phyloP scores from a whole-genome alignment of 2,888 invertebrate genomes.

The Protonemura montana region DNA sequence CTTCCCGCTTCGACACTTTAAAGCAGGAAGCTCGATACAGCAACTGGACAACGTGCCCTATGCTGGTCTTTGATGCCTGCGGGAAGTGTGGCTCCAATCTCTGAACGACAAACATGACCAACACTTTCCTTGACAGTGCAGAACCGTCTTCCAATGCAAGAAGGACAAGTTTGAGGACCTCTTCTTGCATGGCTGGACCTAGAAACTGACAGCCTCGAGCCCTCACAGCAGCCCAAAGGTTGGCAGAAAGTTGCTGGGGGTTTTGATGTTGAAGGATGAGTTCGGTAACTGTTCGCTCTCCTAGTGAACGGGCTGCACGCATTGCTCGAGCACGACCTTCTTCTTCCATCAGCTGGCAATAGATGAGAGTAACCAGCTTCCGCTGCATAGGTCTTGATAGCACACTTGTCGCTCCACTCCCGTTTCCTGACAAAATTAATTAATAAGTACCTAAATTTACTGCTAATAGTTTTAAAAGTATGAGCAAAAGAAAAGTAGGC shows the following conservation, averaged over 20 bases:
- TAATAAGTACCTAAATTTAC: too few species aligned
- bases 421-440: conserved; percentile 45
- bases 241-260: conserved; percentile 91
- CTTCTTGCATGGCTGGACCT: conserved; percentile 99
- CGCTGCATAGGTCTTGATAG: conserved; percentile 94
- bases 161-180: conserved; percentile 92
- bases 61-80: conserved; percentile 97
- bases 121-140: conserved; percentile 88
- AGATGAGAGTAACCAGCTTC: conserved; percentile 90
- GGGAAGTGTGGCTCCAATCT: conserved; percentile 93
- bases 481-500: too few species aligned
- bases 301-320: conserved; percentile 88
- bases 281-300: conserved; percentile 93
- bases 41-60: conserved; percentile 98
- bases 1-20: conserved; percentile 94
- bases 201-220: conserved; percentile 97
- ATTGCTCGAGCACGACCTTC: conserved; percentile 83
- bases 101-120: conserved; percentile 99
- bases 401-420: conserved; percentile 57
- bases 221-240: conserved; percentile 96
- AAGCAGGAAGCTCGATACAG: conserved; percentile 98
- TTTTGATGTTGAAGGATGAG: conserved; percentile 95
- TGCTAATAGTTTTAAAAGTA: too few species aligned
- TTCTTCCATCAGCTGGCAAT: conserved; percentile 90
- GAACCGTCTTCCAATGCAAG: conserved; percentile 95